A percentile compares a stretch with the other conserved stretches of the same genome.
Evolutionary conservation across 1,140 invertebrate genomes (phyloP).

Genomic region (Glossosoma conforme): DNA sequence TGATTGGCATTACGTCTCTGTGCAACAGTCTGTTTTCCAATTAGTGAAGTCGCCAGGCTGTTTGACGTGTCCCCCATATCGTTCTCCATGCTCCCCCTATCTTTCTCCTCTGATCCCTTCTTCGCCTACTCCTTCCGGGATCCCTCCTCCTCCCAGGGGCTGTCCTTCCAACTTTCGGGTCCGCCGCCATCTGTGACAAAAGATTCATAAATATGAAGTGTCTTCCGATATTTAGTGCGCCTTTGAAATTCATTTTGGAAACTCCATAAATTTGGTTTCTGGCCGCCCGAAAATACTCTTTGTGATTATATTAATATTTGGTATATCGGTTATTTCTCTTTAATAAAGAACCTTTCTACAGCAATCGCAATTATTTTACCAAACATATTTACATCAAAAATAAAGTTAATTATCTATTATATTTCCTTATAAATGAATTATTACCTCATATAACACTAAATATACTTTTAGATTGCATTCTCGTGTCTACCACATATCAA

Average conservation of each 20-base stretch:
- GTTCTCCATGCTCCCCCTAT: slow-evolving; percentile 2
- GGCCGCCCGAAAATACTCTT: no score
- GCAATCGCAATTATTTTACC: no score
- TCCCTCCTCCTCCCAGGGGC: not conserved
- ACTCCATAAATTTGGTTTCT: not conserved
- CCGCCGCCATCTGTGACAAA: slow-evolving; percentile 12
- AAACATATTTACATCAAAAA: no score
- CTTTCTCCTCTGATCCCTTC: not conserved
- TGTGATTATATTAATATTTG: no score
- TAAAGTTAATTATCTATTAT: no score
- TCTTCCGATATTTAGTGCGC: not conserved
- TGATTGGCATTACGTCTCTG: slow-evolving; percentile 21
- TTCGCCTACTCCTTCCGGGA: not conserved
- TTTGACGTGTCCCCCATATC: slow-evolving; percentile 17
- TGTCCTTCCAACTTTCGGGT: slow-evolving; percentile 9
- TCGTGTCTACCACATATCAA: no score
- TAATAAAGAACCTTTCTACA: no score
- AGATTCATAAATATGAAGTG: not conserved
- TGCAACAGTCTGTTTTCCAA: slow-evolving; percentile 29
- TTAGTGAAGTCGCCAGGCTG: slow-evolving; percentile 21
- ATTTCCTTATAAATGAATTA: no score
- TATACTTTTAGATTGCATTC: no score
- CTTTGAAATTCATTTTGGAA: not conserved
- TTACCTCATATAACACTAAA: no score
- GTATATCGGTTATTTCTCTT: no score